Evolutionary conservation across 2,797 vertebrate species (phyloP).

Genomic region (Australoheros facetus): DNA sequence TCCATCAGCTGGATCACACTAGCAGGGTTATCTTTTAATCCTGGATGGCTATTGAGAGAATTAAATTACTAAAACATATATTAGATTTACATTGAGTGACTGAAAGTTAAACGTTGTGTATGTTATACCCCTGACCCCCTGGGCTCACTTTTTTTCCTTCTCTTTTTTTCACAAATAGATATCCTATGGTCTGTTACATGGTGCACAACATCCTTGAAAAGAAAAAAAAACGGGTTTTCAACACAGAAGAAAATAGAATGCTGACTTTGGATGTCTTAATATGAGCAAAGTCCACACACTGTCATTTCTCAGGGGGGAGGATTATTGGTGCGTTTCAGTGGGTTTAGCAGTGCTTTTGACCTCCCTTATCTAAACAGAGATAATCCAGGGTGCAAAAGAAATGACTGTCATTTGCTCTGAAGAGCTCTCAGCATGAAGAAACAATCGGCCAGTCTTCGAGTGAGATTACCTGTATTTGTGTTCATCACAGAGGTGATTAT

Average conservation of each 20-base stretch:
- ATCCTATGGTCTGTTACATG: neutral
- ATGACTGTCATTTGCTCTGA: conserved; percentile 18
- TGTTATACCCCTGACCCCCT: neutral
- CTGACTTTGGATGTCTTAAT: conserved; percentile 20
- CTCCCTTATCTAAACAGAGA: conserved; percentile 65
- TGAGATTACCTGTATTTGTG: conserved; percentile 78
- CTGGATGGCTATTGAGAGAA: no score
- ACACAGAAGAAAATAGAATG: neutral
- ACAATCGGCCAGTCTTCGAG: conserved; percentile 48
- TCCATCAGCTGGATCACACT: neutral
- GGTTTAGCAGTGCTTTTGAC: conserved; percentile 43
- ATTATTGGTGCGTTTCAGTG: conserved; percentile 16
- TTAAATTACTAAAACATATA: neutral
- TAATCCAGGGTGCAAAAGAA: conserved; percentile 35
- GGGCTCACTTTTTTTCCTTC: neutral
- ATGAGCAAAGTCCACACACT: conserved; percentile 72
- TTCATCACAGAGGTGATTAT: conserved; percentile 76
- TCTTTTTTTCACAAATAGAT: neutral
- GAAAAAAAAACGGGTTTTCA: neutral
- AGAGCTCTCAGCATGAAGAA: conserved; percentile 70
- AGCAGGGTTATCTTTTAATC: neutral
- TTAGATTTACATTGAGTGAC: neutral
- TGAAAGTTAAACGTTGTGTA: neutral
- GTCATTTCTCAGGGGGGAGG: conserved; percentile 2
- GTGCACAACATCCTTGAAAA: neutral